A percentile compares a stretch with the other conserved stretches of the same genome.
These are phyloP conservation scores for Cirrhinus molitorella DNA, from an alignment of 2,797 vertebrate species.

Conservation along the genomic window DNA sequence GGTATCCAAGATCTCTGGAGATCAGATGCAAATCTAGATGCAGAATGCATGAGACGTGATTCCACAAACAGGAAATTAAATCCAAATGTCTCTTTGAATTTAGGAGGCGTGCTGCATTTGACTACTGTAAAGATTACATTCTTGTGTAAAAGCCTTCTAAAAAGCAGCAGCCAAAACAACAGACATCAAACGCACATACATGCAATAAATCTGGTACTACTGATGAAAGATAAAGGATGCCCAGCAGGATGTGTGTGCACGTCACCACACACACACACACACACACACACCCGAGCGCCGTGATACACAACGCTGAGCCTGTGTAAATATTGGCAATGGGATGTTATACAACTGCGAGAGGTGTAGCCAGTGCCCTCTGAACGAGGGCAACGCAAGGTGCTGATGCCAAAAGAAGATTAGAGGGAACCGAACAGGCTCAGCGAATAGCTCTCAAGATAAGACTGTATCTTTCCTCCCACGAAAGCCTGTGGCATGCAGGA, in stretches of 20 bases:
- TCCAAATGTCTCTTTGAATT: constrained; percentile 3
- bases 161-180: constrained; percentile 26
- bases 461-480: constrained; percentile 46
- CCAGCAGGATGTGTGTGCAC: constrained; percentile 38
- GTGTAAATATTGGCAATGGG: constrained; percentile 50
- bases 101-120: neutral
- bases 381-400: constrained; percentile 24
- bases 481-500: constrained; percentile 38
- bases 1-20: neutral
- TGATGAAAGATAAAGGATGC: constrained; percentile 37
- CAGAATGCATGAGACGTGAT: neutral
- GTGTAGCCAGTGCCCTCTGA: constrained; percentile 45
- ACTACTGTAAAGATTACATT: constrained; percentile 39
- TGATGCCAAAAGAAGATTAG: constrained; percentile 47
- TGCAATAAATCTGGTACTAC: constrained; percentile 12
- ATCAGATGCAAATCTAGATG: constrained; percentile 13
- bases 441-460: constrained; percentile 44
- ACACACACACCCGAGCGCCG: neutral
- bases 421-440: constrained; percentile 36
- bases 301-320: constrained; percentile 34
- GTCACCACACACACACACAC: neutral
- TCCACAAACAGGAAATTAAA: constrained; percentile 36
- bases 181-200: constrained; percentile 11
- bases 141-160: constrained; percentile 1
- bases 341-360: constrained; percentile 43